Base-by-base conservation (phyloP, 2,797 vertebrate species). In the Sebastolobus altivelis region DNA sequence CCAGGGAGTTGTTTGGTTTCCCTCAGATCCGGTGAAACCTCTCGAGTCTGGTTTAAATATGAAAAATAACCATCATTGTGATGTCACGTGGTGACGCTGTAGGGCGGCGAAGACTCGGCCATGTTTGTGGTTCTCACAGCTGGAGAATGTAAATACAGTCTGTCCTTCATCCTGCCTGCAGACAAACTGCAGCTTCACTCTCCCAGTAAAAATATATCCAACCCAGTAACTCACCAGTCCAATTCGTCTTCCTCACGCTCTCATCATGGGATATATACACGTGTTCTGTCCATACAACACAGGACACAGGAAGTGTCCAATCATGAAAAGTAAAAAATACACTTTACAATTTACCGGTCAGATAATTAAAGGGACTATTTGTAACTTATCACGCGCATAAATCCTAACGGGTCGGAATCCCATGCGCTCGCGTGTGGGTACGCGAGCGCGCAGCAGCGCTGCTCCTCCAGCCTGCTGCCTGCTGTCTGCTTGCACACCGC, bases 131-230 rank as follows among this genome's bases (percentile, higher is more conserved):
- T 87, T 79, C 72, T 84, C 67, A 62, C 77, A 83, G 90, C 87
- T 81, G 90, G 84, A 90, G 79, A 88, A 86, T 94, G 93, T 94
- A 94, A 93, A 94, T 94, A 90, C 81, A 79, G 80, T 89, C 73
- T 91, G 89, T 94, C 85, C 83, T 38, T 89, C 73, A 83, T 90
- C 75, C 73, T 76, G 88, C 78, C 82, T 82, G 80, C 78, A 83
- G 80, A 83, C 52, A 80, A 65, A 69, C 75, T 87, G 88, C 88
- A 85, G 85, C 79, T 68, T 75, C 73, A 82, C 69, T 65, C 79
- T 84, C 68, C 60, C 82, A 90, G 88, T 90, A 89, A 92, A 90
- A 68, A 77, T 87, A 73, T 90, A 88, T 88, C 75, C 83, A 75
- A 66, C 76, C 80, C 77, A 80, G 54, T 38, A 2, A 27, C 22